Evolutionary conservation across 2,113 vertebrate species (phyloP).

Genomic region (zebrafish (Danio rerio)): GRCz12tu NC_133176.1:33704001-33704500

Average conservation of each 20-base stretch:
- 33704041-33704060: background rate
- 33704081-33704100: conserved; percentile 1
- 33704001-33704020: background rate
- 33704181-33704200: conserved; percentile 40
- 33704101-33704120: conserved; percentile 17
- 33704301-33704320: conserved; percentile 27
- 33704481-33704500: no score
- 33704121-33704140: conserved; percentile 23
- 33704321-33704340: conserved; percentile 8
- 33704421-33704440: no score
- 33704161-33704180: conserved; percentile 33
- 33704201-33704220: conserved; percentile 20
- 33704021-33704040: background rate
- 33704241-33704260: conserved; percentile 34
- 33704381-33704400: no score
- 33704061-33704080: background rate
- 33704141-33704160: conserved; percentile 7
- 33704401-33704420: no score
- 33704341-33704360: background rate
- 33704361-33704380: no score
- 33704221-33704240: conserved; percentile 15
- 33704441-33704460: no score
- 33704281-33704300: conserved; percentile 9
- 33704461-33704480: no score
- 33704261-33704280: conserved; percentile 24